A percentile compares a stretch with the other conserved stretches of the same genome.
Conservation (phyloP, 2,888 invertebrate species). For the Beris morrisii region DNA sequence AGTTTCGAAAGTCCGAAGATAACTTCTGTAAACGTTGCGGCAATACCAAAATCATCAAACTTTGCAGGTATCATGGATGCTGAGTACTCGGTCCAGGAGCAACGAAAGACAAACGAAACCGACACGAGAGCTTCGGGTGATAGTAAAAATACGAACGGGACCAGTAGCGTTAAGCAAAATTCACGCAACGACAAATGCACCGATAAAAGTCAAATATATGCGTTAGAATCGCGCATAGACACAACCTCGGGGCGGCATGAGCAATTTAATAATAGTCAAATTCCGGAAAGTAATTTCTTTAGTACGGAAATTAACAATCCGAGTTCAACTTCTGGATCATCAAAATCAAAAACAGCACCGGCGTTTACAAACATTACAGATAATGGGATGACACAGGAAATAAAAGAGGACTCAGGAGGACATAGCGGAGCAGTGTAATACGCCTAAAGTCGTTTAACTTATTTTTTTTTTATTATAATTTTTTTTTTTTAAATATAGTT, state of each 20-base stretch:
- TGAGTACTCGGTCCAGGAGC: neutral
- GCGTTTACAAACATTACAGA: neutral
- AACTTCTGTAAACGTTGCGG: slow-evolving; percentile 20
- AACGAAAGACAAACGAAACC: slow-evolving; percentile 10
- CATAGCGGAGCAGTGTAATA: too few species aligned
- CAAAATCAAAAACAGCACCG: slow-evolving; percentile 2
- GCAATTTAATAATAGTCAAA: neutral
- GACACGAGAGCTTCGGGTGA: slow-evolving; percentile 26
- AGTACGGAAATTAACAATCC: slow-evolving; percentile 23
- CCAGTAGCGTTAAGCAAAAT: slow-evolving; percentile 1
- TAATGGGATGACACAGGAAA: too few species aligned
- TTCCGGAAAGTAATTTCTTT: slow-evolving; percentile 14
- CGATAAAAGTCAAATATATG: slow-evolving; percentile 21
- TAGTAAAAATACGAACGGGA: slow-evolving; percentile 8
- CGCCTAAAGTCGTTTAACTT: too few species aligned
- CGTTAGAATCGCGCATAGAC: slow-evolving; percentile 1
- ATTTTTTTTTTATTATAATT: neutral
- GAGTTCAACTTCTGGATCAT: slow-evolving; percentile 8
- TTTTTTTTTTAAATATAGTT: neutral
- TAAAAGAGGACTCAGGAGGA: too few species aligned
- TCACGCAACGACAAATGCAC: slow-evolving; percentile 8
- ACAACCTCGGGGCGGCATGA: neutral
- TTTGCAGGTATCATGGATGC: slow-evolving; percentile 7
- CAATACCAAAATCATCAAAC: slow-evolving; percentile 18
- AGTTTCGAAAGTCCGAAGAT: neutral